These are phyloP conservation scores for Phengaris alcon DNA, from an alignment of 2,888 invertebrate species.

Conservation along the genomic window DNA sequence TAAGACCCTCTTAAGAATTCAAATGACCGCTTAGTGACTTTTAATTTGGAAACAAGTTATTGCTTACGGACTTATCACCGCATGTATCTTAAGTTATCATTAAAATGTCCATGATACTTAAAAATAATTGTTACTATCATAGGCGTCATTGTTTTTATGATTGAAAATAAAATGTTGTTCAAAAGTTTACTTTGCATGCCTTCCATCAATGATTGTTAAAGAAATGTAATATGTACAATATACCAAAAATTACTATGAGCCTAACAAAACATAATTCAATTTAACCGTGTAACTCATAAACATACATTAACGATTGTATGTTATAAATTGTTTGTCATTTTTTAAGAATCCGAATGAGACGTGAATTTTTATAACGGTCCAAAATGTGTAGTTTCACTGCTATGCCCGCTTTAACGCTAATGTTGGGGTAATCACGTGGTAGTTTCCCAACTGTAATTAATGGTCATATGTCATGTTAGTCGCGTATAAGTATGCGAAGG, in stretches of 20 bases:
- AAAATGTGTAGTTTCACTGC: slow-evolving; percentile 12
- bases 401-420: slow-evolving; percentile 20
- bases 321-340: slow-evolving; percentile 8
- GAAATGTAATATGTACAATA: neutral
- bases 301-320: neutral
- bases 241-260: neutral
- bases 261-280: neutral
- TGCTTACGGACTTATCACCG: slow-evolving; percentile 21
- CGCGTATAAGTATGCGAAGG: slow-evolving; percentile 74
- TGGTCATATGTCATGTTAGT: slow-evolving; percentile 70
- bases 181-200: neutral
- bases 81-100: slow-evolving; percentile 37
- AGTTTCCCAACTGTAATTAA: slow-evolving; percentile 59
- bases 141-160: no score
- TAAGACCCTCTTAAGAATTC: slow-evolving; percentile 64
- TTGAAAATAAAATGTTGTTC: neutral
- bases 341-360: slow-evolving; percentile 35
- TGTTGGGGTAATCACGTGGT: slow-evolving; percentile 34
- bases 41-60: slow-evolving; percentile 42
- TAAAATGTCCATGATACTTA: neutral
- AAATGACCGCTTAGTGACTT: slow-evolving; percentile 57
- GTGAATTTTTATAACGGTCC: slow-evolving; percentile 36
- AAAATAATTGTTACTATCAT: neutral
- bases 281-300: neutral
- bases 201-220: neutral